A percentile compares a stretch with the other conserved stretches of the same genome.
Conservation (phyloP, 2,797 vertebrate genomes). For the Thamnophis elegans region DNA sequence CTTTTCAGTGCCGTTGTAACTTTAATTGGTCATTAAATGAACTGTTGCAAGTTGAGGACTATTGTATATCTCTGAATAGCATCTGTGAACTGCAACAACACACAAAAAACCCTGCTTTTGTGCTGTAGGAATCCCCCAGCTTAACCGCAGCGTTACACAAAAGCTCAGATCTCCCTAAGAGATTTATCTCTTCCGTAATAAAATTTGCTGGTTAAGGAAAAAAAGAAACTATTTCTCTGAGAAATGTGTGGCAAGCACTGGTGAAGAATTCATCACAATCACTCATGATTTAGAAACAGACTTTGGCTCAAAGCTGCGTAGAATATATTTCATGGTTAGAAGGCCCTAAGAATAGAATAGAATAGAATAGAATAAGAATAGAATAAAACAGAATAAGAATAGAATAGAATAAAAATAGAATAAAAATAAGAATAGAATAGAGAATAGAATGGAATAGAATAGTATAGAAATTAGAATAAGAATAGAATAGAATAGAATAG, state of each 20-base stretch:
- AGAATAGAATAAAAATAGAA: no score
- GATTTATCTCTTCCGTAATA: background rate
- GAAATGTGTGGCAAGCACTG: background rate
- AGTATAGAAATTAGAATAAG: no score
- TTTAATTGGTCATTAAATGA: no score
- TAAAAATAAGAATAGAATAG: no score
- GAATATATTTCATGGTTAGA: background rate
- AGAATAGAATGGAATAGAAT: no score
- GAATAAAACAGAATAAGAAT: no score
- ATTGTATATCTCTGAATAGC: background rate
- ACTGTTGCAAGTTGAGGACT: no score
- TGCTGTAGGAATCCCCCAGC: background rate
- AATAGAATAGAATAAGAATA: no score
- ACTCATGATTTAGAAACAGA: background rate
- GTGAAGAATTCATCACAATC: conserved; percentile 9
- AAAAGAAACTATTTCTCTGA: background rate
- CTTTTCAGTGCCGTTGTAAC: no score
- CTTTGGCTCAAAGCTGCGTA: background rate
- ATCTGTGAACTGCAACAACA: background rate
- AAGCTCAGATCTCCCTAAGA: no score
- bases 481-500: no score
- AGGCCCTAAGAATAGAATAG: no score
- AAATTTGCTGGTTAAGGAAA: background rate
- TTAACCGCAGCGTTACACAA: background rate
- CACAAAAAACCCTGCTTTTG: background rate